Evolutionary conservation across 2,888 invertebrate species (phyloP).

Genomic region (Microctonus hyperodae): DNA sequence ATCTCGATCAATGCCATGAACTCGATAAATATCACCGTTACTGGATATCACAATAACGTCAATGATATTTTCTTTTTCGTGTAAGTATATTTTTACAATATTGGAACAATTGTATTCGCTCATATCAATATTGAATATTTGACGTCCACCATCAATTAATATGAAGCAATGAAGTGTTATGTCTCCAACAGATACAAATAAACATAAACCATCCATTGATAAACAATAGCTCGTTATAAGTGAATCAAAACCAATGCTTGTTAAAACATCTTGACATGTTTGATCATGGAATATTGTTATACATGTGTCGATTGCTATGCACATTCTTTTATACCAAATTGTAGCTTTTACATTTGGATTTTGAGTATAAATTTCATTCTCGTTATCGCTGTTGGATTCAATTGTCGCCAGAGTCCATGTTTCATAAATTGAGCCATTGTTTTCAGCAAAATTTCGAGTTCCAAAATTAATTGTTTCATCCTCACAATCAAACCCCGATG

Average conservation of each 20-base stretch:
- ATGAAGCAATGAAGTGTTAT: conserved; percentile 53
- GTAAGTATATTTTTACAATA: conserved; percentile 41
- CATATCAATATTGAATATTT: conserved; percentile 29
- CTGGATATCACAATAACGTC: conserved; percentile 42
- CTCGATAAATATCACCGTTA: conserved; percentile 42
- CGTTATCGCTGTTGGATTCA: conserved; percentile 47
- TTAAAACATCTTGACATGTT: conserved; percentile 48
- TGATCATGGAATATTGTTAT: conserved; percentile 57
- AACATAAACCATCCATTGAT: conserved; percentile 48
- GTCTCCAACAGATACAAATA: conserved; percentile 49
- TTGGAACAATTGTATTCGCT: background rate
- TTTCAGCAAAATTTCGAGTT: conserved; percentile 61
- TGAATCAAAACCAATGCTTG: conserved; percentile 51
- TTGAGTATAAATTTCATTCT: background rate
- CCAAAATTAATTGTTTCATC: conserved; percentile 68
- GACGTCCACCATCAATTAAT: conserved; percentile 44
- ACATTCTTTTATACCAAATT: conserved; percentile 49
- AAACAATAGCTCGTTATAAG: conserved; percentile 50
- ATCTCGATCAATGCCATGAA: conserved; percentile 33
- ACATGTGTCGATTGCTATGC: conserved; percentile 54
- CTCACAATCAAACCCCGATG: conserved; percentile 62
- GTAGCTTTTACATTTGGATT: conserved; percentile 45
- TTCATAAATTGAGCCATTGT: conserved; percentile 64
- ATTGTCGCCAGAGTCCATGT: conserved; percentile 64
- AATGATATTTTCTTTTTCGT: conserved; percentile 30